Evolutionary conservation across 2,113 vertebrate species (phyloP).

Genomic region (Lanius collurio): DNA sequence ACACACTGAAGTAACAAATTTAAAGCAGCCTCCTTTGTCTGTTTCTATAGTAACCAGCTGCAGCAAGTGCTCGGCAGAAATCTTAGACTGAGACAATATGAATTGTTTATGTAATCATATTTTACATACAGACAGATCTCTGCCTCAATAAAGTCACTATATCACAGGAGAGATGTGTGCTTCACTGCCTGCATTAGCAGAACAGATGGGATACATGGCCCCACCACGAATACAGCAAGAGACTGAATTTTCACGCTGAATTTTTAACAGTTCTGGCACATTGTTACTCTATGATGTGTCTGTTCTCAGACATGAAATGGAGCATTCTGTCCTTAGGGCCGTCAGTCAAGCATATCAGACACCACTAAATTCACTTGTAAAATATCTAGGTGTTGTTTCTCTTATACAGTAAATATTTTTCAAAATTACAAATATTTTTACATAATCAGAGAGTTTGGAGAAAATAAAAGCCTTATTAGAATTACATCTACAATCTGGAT

Average conservation of each 20-base stretch:
- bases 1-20: not conserved
- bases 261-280: not conserved
- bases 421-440: not conserved
- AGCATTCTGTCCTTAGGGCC: not conserved
- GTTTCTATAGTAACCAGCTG: constrained; percentile 42
- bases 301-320: not conserved
- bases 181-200: not conserved
- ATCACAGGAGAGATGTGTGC: not conserved
- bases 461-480: not conserved
- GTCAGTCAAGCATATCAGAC: not conserved
- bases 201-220: not conserved
- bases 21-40: constrained; percentile 1
- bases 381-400: not conserved
- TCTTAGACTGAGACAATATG: constrained; percentile 5
- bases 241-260: not conserved
- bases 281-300: not conserved
- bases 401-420: not conserved
- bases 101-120: constrained; percentile 43
- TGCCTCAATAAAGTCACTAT: not conserved
- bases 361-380: not conserved
- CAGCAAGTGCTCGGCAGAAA: not conserved
- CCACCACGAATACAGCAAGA: not conserved
- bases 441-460: not conserved
- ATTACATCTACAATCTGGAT: not conserved
- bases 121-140: not conserved